phyloP scores from a whole-genome alignment of 2,113 vertebrate genomes.

The Chrysemys picta region DNA sequence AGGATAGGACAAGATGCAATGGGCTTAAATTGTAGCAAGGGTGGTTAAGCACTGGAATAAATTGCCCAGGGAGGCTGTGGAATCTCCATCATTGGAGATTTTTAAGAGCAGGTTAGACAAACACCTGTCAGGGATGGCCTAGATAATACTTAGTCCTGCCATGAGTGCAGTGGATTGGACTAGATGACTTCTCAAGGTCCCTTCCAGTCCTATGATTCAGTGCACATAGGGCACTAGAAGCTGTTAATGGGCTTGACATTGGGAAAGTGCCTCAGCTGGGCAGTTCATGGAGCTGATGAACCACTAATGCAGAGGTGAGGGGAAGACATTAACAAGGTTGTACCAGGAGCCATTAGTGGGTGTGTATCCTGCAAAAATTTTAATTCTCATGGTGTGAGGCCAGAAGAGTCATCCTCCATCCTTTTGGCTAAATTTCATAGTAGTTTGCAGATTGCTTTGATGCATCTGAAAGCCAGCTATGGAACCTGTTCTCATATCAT shows the following conservation, averaged over 20 bases:
- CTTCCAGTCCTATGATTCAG: not conserved
- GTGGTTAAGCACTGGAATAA: too few relatives aligned
- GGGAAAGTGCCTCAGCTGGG: not conserved
- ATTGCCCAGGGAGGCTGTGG: too few relatives aligned
- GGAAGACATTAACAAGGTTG: not conserved
- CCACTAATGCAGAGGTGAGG: fast-evolving
- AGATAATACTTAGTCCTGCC: too few relatives aligned
- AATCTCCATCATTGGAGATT: too few relatives aligned
- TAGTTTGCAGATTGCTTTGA: not conserved
- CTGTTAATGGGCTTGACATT: fast-evolving
- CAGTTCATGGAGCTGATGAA: not conserved
- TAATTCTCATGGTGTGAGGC: not conserved
- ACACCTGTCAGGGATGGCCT: too few relatives aligned
- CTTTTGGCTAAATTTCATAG: not conserved
- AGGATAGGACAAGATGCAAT: too few relatives aligned
- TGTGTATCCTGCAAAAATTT: not conserved
- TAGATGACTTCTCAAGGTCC: too few relatives aligned
- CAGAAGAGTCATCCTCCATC: not conserved
- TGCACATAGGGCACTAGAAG: not conserved
- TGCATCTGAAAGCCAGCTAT: not conserved
- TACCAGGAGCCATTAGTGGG: fast-evolving
- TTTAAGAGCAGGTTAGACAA: too few relatives aligned
- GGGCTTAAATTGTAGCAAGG: too few relatives aligned
- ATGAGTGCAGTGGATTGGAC: too few relatives aligned
- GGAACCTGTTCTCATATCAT: not conserved